A percentile compares a stretch with the other conserved stretches of the same genome.
These are phyloP conservation scores for Mormyrops boulengeri DNA, from an alignment of 2,797 vertebrate species.

Conservation along the genomic window DNA sequence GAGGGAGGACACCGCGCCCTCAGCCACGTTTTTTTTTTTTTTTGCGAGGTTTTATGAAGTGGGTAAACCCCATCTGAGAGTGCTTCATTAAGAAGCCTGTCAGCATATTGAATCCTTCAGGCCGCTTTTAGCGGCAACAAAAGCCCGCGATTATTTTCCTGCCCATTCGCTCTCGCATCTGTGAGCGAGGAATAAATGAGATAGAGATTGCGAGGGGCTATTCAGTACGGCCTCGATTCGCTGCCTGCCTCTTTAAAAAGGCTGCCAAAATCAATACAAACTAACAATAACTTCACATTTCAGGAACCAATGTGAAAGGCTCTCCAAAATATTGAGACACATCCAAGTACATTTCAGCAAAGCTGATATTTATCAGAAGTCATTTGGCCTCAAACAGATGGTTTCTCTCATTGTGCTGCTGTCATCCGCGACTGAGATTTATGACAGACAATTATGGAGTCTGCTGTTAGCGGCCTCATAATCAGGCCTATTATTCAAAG, in stretches of 20 bases:
- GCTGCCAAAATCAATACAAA: slow-evolving; percentile 78
- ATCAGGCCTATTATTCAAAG: slow-evolving; percentile 91
- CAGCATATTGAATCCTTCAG: slow-evolving; percentile 63
- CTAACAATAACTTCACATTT: slow-evolving; percentile 84
- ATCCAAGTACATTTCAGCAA: slow-evolving; percentile 77
- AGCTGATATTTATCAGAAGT: slow-evolving; percentile 88
- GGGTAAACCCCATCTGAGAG: slow-evolving; percentile 3
- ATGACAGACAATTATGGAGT: slow-evolving; percentile 88
- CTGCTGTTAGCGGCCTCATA: slow-evolving; percentile 90
- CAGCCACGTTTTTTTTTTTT: neutral
- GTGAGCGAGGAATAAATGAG: slow-evolving; percentile 69
- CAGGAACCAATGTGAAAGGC: slow-evolving; percentile 76
- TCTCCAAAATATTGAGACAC: slow-evolving; percentile 85
- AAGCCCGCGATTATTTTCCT: slow-evolving; percentile 58
- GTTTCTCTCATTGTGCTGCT: slow-evolving; percentile 79
- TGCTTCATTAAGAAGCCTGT: slow-evolving; percentile 37
- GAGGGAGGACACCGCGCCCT: neutral
- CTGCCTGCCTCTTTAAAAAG: slow-evolving; percentile 68
- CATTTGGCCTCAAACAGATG: slow-evolving; percentile 84
- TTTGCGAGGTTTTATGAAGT: neutral
- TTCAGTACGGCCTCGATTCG: slow-evolving; percentile 70
- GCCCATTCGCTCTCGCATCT: slow-evolving; percentile 65
- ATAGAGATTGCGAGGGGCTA: slow-evolving; percentile 68
- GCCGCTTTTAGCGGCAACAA: slow-evolving; percentile 61
- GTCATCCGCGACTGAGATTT: slow-evolving; percentile 83